Conservation (phyloP, 2,888 invertebrate genomes). For the Polyploca ridens region DNA sequence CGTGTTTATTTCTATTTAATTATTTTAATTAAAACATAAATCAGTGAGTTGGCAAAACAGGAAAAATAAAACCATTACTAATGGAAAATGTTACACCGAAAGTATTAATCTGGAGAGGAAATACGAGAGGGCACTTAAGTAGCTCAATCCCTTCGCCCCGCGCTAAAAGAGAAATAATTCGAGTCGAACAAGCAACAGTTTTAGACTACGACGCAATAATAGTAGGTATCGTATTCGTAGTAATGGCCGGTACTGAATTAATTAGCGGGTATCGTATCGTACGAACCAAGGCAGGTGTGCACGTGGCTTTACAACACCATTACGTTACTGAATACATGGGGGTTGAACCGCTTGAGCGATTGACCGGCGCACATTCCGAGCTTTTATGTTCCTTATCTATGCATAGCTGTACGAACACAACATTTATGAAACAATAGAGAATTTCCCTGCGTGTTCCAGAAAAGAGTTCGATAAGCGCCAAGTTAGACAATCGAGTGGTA, state of each 20-base stretch:
- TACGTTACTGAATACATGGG: constrained; percentile 59
- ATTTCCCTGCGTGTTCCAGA: constrained; percentile 29
- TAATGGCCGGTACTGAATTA: constrained; percentile 73
- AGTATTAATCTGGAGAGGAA: constrained; percentile 14
- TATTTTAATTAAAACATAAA: constrained; percentile 16
- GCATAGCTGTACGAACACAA: constrained; percentile 26
- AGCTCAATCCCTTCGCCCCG: constrained; percentile 43
- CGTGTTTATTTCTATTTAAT: constrained; percentile 26
- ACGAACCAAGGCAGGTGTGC: constrained; percentile 68
- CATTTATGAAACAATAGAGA: constrained; percentile 43
- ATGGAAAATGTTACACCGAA: constrained; percentile 18
- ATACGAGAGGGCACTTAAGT: constrained; percentile 38
- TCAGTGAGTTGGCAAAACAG: neutral
- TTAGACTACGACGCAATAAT: constrained; percentile 56
- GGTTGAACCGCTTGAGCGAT: constrained; percentile 63
- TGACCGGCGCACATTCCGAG: constrained; percentile 53
- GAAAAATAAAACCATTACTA: constrained; percentile 13
- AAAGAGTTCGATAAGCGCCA: constrained; percentile 35
- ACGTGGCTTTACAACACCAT: constrained; percentile 70
- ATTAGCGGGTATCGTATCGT: constrained; percentile 67
- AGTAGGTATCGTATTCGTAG: constrained; percentile 63
- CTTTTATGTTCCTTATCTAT: constrained; percentile 29
- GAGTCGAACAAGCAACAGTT: constrained; percentile 54
- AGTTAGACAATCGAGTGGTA: constrained; percentile 34
- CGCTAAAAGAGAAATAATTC: constrained; percentile 56